Conservation (phyloP, 2,888 invertebrate genomes). For the Petrolisthes cinctipes region DNA sequence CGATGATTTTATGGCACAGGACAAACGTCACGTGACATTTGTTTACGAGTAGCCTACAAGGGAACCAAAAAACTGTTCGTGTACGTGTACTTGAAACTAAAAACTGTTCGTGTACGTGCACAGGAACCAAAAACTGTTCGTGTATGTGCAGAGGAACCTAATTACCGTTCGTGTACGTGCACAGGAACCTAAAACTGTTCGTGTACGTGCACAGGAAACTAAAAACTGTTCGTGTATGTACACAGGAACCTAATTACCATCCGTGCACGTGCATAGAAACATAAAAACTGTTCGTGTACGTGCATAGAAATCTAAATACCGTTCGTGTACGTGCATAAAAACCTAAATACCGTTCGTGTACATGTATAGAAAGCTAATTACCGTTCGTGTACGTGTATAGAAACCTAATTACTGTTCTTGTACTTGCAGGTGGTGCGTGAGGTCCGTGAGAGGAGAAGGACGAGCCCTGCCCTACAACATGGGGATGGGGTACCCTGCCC, state of each 20-base stretch:
- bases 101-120: too few relatives aligned
- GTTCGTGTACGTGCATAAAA: neutral
- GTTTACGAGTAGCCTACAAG: too few relatives aligned
- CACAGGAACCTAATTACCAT: neutral
- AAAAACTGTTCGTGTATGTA: neutral
- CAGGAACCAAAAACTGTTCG: neutral
- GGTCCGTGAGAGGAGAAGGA: conserved; percentile 68
- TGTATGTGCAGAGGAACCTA: neutral
- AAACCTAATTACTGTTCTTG: neutral
- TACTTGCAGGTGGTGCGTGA: conserved; percentile 68
- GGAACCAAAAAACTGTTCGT: too few relatives aligned
- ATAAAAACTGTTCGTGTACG: neutral
- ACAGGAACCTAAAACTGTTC: neutral
- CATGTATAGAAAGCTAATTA: neutral
- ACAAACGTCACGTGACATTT: too few relatives aligned
- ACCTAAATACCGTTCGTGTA: neutral
- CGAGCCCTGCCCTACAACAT: conserved; percentile 68
- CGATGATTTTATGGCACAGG: too few relatives aligned
- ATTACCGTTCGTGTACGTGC: neutral
- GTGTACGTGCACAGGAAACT: too few relatives aligned
- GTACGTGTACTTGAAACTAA: too few relatives aligned
- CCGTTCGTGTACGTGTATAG: neutral
- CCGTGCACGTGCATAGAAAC: too few relatives aligned
- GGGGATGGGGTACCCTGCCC: conserved; percentile 70
- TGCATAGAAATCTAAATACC: neutral